Evolutionary conservation across 2,888 invertebrate species (phyloP), one percentile per base, ranked within the genome.

Genomic region (Ferrisia virgata): DNA sequence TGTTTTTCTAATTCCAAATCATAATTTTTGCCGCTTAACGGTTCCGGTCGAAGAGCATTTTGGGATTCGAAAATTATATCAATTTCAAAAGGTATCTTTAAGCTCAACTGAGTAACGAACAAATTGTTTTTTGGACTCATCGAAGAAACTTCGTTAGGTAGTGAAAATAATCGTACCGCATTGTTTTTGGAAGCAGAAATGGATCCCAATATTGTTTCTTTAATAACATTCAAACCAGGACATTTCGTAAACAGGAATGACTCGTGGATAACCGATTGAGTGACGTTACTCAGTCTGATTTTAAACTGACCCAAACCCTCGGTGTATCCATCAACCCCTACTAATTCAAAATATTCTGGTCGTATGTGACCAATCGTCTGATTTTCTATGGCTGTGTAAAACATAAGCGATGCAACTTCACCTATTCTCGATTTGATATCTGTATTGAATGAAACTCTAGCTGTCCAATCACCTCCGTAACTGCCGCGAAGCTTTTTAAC

Each of bases 401-500:
- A 95, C 22, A 96, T 89, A 0, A 96, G 87, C 0, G 94, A 93
- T 18, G 58, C 39, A 8, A 82, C 79, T 76, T 76, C 79, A 36
- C 53, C 82, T 2, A 81, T 33, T 31, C 31, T 47, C 25, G 43
- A 47, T 58, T 82, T 85, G 87, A 92, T 92, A 88, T 89, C 89
- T 82, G 91, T 89, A 84, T 90, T 90, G 0, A 94, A 93, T 83
- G 91, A 90, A 81, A 99, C 92, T 86, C 96, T 91, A 0, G 95
- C 95, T 0, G 96, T 96, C 98, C 98, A 98, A 87, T 97, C 97
- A 0, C 97, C 97, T 1, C 97, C 97, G 87, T 94, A 92, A 40
- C 91, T 89, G 0, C 95, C 96, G 0, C 94, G 94, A 0, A 92
- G 90, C 80, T 92, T 92, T 90, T 98, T 98, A 0, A 99, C 92